Conservation (phyloP, 2,113 vertebrate species). For the Actinemys pallida region DNA sequence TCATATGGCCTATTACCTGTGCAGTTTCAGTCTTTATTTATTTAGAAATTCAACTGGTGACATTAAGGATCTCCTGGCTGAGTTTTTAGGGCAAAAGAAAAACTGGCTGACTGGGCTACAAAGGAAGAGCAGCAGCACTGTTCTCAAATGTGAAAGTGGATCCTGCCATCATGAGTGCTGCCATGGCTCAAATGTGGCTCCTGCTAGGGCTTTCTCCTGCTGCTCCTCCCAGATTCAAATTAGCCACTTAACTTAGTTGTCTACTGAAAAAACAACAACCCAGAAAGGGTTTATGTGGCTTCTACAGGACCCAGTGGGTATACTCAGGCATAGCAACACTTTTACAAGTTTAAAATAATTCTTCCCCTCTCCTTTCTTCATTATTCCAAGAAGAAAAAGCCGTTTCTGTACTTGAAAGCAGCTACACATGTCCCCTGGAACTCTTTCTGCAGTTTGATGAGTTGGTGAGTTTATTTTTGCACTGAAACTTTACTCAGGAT, state of each 20-base stretch:
- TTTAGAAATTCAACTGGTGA: not conserved
- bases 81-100: constrained; percentile 32
- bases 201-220: constrained; percentile 14
- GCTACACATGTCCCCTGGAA: not conserved
- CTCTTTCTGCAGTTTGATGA: constrained; percentile 39
- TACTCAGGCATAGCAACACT: not conserved
- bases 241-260: not conserved
- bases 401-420: constrained; percentile 41
- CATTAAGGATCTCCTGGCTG: not conserved
- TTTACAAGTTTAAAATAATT: not conserved
- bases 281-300: not conserved
- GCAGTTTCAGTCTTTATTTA: not conserved
- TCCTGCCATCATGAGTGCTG: not conserved
- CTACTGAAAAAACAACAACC: not conserved
- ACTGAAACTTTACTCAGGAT: not conserved
- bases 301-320: not conserved
- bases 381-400: not conserved
- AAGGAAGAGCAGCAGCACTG: constrained; percentile 28
- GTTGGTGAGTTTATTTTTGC: constrained; percentile 1
- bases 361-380: not conserved
- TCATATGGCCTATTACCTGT: not conserved
- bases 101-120: not conserved
- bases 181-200: not conserved
- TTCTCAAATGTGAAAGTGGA: not conserved
- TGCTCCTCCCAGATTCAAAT: constrained; percentile 24